These are phyloP conservation scores for Sebastes minor DNA, from an alignment of 2,797 vertebrate genomes.

Conservation along the genomic window DNA sequence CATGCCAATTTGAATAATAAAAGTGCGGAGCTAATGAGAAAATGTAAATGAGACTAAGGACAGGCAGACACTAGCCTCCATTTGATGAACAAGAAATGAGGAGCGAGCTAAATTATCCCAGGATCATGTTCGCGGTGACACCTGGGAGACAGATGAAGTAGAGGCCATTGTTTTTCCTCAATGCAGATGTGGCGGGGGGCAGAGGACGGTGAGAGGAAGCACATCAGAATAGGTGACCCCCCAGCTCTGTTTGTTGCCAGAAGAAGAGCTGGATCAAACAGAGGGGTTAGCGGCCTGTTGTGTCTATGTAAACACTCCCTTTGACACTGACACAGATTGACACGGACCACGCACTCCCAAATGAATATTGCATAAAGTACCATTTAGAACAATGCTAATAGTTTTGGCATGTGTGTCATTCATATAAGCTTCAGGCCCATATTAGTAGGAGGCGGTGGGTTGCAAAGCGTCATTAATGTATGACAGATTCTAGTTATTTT, in stretches of 20 bases:
- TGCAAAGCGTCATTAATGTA: neutral
- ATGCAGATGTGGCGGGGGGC: slow-evolving; percentile 44
- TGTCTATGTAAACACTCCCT: slow-evolving; percentile 16
- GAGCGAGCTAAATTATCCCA: slow-evolving; percentile 54
- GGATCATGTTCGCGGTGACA: slow-evolving; percentile 66
- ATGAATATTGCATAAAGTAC: slow-evolving; percentile 25
- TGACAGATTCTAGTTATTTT: neutral
- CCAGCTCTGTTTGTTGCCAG: slow-evolving; percentile 36
- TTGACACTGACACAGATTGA: slow-evolving; percentile 23
- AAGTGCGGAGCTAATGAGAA: slow-evolving; percentile 81
- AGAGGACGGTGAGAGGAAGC: slow-evolving; percentile 34
- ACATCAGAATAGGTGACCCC: slow-evolving; percentile 50
- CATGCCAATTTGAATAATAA: slow-evolving; percentile 79
- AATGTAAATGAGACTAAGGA: slow-evolving; percentile 76
- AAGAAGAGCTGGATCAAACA: slow-evolving; percentile 55
- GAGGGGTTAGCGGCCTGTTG: slow-evolving; percentile 31
- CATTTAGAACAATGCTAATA: slow-evolving; percentile 13
- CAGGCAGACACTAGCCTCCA: slow-evolving; percentile 39
- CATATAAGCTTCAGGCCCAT: neutral
- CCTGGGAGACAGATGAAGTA: slow-evolving; percentile 70
- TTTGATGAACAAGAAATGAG: slow-evolving; percentile 71
- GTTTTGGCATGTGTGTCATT: slow-evolving; percentile 14
- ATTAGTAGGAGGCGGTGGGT: neutral
- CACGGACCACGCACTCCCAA: slow-evolving; percentile 1
- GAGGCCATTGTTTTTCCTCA: slow-evolving; percentile 58